Evolutionary conservation across 2,888 invertebrate genomes (phyloP).

Genomic region (Tineola bisselliella): DNA sequence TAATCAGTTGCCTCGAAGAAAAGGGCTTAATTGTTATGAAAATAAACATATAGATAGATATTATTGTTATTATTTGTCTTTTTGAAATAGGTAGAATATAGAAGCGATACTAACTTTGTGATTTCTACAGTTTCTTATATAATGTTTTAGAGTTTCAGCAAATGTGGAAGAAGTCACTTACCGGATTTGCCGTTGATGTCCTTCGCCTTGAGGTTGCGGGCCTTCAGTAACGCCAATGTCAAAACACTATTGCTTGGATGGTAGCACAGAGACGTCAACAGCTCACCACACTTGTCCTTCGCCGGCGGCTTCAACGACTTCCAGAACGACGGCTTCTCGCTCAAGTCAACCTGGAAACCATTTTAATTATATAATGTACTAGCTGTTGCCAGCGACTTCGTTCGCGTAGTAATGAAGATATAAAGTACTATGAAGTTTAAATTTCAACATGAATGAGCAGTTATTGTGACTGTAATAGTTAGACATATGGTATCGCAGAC

Average conservation of each 20-base stretch:
- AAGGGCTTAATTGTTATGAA: background rate
- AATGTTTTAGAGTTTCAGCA: too few relatives aligned
- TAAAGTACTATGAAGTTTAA: too few relatives aligned
- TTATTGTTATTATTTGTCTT: too few relatives aligned
- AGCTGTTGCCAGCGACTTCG: too few relatives aligned
- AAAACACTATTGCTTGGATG: conserved; percentile 95
- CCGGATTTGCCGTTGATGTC: conserved; percentile 96
- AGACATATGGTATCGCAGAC: too few relatives aligned
- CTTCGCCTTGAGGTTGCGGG: conserved; percentile 93
- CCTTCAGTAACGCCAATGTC: conserved; percentile 90
- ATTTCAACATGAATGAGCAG: too few relatives aligned
- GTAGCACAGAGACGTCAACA: conserved; percentile 92
- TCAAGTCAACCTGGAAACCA: conserved; percentile 79
- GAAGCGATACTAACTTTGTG: too few relatives aligned
- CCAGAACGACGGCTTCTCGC: conserved; percentile 95
- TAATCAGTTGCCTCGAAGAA: background rate
- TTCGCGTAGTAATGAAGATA: too few relatives aligned
- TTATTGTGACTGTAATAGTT: too few relatives aligned
- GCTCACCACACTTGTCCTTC: conserved; percentile 92
- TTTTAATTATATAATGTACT: background rate
- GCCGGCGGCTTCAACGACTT: conserved; percentile 91
- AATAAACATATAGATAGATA: too few relatives aligned
- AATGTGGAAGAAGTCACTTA: conserved; percentile 33
- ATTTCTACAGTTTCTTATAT: too few relatives aligned
- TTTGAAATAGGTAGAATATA: too few relatives aligned